Evolutionary conservation across 2,888 invertebrate species (phyloP).

Genomic region (Abrostola tripartita): DNA sequence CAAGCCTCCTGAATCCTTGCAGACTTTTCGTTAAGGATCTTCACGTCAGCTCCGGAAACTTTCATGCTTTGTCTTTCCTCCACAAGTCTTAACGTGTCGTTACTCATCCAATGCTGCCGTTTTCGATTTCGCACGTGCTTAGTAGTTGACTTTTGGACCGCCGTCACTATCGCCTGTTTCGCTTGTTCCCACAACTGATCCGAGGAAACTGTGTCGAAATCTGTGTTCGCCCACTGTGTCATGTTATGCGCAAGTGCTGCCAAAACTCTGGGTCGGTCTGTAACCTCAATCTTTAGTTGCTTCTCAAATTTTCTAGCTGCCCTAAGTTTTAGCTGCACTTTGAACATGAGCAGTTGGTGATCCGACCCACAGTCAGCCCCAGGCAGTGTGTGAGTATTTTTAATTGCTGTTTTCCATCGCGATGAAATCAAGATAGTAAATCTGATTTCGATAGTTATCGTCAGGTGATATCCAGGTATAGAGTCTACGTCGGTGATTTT

Average conservation of each 20-base stretch:
- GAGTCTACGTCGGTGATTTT: constrained; percentile 28
- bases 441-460: constrained; percentile 30
- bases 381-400: constrained; percentile 18
- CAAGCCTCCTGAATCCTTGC: not conserved
- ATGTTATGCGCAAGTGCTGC: too few species aligned
- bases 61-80: not conserved
- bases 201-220: not conserved
- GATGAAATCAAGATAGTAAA: constrained; percentile 34
- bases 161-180: not conserved
- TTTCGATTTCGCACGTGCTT: too few species aligned
- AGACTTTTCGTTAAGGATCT: not conserved
- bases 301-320: not conserved
- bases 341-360: constrained; percentile 14
- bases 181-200: not conserved
- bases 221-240: not conserved
- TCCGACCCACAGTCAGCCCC: constrained; percentile 25
- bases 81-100: not conserved
- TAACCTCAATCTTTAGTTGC: not conserved
- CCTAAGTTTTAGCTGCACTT: not conserved
- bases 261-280: too few species aligned
- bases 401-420: constrained; percentile 24
- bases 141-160: not conserved
- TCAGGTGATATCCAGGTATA: constrained; percentile 38
- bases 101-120: not conserved
- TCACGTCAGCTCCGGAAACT: not conserved